These are phyloP conservation scores for Nesoenas mayeri DNA, from an alignment of 2,113 vertebrate genomes.

Conservation along the genomic window DNA sequence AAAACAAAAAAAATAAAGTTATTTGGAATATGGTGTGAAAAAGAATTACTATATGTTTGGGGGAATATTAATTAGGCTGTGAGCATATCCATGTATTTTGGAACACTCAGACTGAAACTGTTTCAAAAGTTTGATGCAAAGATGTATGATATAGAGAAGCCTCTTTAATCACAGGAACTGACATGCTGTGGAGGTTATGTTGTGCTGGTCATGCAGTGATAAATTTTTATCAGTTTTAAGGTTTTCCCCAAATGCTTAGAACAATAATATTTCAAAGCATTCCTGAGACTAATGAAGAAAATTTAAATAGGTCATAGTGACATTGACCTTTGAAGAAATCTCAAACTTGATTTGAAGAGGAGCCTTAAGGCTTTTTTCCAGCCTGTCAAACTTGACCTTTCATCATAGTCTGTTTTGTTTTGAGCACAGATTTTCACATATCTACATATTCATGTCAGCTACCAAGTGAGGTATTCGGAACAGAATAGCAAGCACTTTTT, in stretches of 20 bases:
- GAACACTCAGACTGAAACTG: background rate
- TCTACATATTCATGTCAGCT: background rate
- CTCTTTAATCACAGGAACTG: background rate
- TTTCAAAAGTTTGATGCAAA: background rate
- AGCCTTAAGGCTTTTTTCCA: conserved; percentile 3
- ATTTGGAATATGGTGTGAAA: background rate
- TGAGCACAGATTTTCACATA: background rate
- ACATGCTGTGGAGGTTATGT: background rate
- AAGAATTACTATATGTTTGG: rapidly evolving
- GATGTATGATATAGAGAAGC: background rate
- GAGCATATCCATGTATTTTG: background rate
- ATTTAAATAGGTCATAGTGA: background rate
- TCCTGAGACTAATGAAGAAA: conserved; percentile 8
- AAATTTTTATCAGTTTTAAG: background rate
- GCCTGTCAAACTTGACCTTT: conserved; percentile 42
- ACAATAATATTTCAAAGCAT: background rate
- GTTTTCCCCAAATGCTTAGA: background rate
- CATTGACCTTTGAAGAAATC: conserved; percentile 43
- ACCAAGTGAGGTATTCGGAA: background rate
- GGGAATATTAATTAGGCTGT: background rate
- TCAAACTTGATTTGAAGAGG: conserved; percentile 14
- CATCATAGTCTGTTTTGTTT: background rate
- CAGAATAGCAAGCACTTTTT: background rate
- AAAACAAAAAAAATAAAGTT: background rate
- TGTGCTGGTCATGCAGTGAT: background rate